Percentiles rank a stretch among this genome's conserved stretches.
phyloP scores from a whole-genome alignment of 1,140 invertebrate species.

The Diorhabda sublineata region DNA sequence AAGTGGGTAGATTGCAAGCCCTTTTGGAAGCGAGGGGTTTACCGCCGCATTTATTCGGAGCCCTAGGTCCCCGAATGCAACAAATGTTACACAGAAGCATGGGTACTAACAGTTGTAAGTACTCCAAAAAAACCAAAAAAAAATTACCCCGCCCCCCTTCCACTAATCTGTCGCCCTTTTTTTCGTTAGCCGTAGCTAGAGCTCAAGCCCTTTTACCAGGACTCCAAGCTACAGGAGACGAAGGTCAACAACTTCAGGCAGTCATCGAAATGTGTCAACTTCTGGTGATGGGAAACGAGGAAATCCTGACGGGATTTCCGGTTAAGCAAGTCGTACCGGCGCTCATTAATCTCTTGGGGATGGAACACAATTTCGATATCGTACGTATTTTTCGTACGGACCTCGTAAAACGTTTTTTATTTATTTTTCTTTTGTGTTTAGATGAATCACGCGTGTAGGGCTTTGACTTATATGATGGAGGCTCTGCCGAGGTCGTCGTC shows the following conservation, averaged over 20 bases:
- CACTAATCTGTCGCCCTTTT: background rate
- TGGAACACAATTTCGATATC: slow-evolving; percentile 99
- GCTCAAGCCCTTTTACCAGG: slow-evolving; percentile 91
- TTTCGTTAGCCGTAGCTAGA: slow-evolving; percentile 70
- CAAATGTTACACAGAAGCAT: slow-evolving; percentile 93
- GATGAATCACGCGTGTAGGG: slow-evolving; percentile 99
- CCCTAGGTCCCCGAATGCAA: slow-evolving; percentile 94
- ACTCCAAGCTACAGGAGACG: slow-evolving; percentile 89
- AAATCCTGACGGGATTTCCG: slow-evolving; percentile 95
- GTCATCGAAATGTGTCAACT: slow-evolving; percentile 99
- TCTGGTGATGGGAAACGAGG: slow-evolving; percentile 99
- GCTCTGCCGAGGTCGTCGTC: slow-evolving; percentile 92
- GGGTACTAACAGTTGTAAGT: slow-evolving; percentile 72
- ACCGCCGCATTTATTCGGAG: slow-evolving; percentile 92
- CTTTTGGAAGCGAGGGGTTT: slow-evolving; percentile 89
- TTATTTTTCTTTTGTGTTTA: slow-evolving; percentile 42
- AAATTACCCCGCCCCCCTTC: background rate
- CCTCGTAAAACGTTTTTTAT: background rate
- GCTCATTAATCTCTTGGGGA: slow-evolving; percentile 79
- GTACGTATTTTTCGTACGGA: slow-evolving; percentile 49
- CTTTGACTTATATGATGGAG: slow-evolving; percentile 99
- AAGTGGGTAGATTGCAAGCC: slow-evolving; percentile 84
- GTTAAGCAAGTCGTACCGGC: slow-evolving; percentile 97
- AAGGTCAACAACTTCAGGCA: slow-evolving; percentile 94
- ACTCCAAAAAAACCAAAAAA: background rate